These are phyloP conservation scores for Himalopsyche kuldschensis DNA, from an alignment of 2,888 invertebrate species.

Conservation along the genomic window DNA sequence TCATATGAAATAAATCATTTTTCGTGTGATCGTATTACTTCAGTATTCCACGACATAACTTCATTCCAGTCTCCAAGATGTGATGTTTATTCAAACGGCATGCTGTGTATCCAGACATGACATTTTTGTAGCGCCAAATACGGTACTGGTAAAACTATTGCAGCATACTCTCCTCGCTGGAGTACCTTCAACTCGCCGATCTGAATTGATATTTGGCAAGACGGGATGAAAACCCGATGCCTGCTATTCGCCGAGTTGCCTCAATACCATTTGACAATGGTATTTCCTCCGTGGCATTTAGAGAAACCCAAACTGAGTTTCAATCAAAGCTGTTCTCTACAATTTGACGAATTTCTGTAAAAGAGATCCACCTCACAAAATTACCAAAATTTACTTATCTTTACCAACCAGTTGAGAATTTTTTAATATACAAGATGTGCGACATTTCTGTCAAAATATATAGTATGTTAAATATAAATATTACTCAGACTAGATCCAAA, in stretches of 20 bases:
- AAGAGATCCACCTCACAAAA: too few species aligned
- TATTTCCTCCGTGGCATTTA: background rate
- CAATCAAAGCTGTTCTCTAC: too few species aligned
- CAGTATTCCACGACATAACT: background rate
- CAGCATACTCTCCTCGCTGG: background rate
- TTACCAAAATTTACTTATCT: too few species aligned
- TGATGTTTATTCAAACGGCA: background rate
- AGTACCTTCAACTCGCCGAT: background rate
- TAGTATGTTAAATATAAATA: too few species aligned
- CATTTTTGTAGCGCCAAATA: background rate
- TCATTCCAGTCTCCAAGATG: background rate
- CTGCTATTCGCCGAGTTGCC: background rate
- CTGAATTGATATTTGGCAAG: constrained; percentile 16
- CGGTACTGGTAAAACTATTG: background rate
- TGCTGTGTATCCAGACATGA: background rate
- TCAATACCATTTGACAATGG: background rate
- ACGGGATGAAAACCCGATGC: background rate
- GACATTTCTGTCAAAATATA: too few species aligned
- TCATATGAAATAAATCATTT: too few species aligned
- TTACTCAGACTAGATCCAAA: too few species aligned
- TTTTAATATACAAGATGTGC: too few species aligned
- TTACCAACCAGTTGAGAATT: too few species aligned
- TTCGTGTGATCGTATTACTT: background rate
- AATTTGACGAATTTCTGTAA: too few species aligned
- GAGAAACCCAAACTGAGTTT: background rate